phyloP scores from a whole-genome alignment of 2,888 invertebrate species.

The Himalopsyche kuldschensis region DNA sequence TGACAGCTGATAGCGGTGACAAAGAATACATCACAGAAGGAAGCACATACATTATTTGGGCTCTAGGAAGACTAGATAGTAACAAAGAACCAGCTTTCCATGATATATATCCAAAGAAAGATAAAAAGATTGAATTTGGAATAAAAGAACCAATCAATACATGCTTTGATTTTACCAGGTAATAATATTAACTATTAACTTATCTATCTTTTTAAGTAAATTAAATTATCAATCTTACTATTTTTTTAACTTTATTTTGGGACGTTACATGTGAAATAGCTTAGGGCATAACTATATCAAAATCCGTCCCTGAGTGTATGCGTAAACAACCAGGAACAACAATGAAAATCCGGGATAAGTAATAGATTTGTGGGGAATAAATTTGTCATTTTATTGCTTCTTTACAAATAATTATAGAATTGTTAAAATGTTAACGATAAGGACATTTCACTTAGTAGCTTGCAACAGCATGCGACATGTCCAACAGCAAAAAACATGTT shows the following conservation, averaged over 20 bases:
- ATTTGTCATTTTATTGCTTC: no score
- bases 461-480: neutral
- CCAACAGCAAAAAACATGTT: neutral
- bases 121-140: constrained; percentile 68
- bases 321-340: no score
- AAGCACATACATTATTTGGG: constrained; percentile 76
- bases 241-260: neutral
- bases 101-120: constrained; percentile 72
- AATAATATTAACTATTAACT: neutral
- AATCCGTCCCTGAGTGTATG: no score
- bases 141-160: constrained; percentile 67
- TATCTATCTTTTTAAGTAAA: neutral
- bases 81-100: constrained; percentile 83
- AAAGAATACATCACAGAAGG: constrained; percentile 69
- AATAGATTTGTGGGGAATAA: no score
- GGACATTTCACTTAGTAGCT: no score
- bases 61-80: constrained; percentile 76
- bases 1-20: constrained; percentile 75
- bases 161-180: constrained; percentile 74
- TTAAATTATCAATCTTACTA: neutral
- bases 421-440: no score
- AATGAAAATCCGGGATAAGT: no score
- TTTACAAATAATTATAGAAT: no score
- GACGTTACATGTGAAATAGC: no score
- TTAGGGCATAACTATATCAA: no score